Evolutionary conservation across 2,888 invertebrate species (phyloP), one percentile per base, ranked within the genome.

Genomic region (Germaria angustata): DNA sequence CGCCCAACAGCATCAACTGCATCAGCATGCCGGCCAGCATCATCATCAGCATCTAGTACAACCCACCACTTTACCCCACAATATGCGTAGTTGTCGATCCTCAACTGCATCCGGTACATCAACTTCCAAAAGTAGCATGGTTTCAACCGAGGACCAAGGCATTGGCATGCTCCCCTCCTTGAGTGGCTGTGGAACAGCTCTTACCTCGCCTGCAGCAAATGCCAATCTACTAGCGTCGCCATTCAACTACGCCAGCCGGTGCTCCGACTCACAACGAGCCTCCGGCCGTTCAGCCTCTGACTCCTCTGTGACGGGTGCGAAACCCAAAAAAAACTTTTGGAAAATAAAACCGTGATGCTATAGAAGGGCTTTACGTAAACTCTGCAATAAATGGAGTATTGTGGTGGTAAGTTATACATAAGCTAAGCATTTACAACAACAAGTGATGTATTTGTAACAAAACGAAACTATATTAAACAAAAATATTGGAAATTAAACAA

Each of bases 271-370:
- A 22, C 91, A 91, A 69, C 86, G 91, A 7, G 88, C 89, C 8
- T 89, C 90, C 28, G 87, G 86, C 0, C 86, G 90, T 17, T 90
- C 91, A 0, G 81, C 86, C 24, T 87, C 87, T 15, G 86, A 86
- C 49, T 85, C 84, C 49, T 84, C 87, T 76, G 86, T 87, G 84
- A 88, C 87, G 83, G 91, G 89, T 75, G 87, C 90, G 79, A 91
- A 91, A 88, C 90, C 90, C 84, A 91, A 91, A 86, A 91, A 90
- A 86, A 90, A 88, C 84, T 91, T 91, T 85, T 91, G 91, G 91
- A 89, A 90, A 86, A 88, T 90, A 90, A 91, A 91, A 88, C 91
- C 91, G 90, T 91, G 91, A 91, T 91, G 90, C 88, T 89, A 87
- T 86, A 89, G 88, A 87, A 88, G 86, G 84, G 87, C 88, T 57